phyloP scores from a whole-genome alignment of 2,888 invertebrate species.

The Autographa pulchrina region DNA sequence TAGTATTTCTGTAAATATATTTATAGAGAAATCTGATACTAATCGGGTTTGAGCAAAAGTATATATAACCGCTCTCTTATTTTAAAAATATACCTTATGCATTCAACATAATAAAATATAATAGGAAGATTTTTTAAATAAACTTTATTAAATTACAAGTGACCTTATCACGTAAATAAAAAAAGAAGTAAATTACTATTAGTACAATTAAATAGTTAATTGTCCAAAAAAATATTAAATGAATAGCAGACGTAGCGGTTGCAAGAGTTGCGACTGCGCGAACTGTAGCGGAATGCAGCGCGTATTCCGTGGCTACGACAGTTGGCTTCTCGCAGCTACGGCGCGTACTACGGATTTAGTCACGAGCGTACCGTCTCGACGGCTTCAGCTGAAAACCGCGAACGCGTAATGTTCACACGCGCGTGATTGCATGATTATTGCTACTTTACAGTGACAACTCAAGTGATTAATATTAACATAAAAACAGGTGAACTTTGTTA shows the following conservation, averaged over 20 bases:
- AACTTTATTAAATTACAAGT: no score
- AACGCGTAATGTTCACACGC: conserved; percentile 76
- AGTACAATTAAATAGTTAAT: conserved; percentile 4
- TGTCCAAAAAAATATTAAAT: conserved; percentile 29
- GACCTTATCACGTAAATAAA: no score
- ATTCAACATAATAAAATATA: no score
- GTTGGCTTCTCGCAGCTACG: conserved; percentile 74
- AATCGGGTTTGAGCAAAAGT: no score
- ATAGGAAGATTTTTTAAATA: no score
- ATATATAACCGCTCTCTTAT: no score
- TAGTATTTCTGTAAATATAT: no score
- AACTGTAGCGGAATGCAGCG: conserved; percentile 68
- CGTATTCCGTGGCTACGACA: conserved; percentile 71
- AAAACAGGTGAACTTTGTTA: conserved; percentile 81
- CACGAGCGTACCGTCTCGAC: conserved; percentile 38
- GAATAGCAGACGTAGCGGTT: conserved; percentile 39
- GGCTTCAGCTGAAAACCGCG: conserved; percentile 61
- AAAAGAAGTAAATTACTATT: background rate
- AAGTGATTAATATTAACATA: conserved; percentile 83
- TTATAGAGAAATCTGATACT: no score
- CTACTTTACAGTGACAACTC: conserved; percentile 79
- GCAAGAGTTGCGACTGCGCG: conserved; percentile 83
- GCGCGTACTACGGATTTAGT: conserved; percentile 59
- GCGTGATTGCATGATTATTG: conserved; percentile 80
- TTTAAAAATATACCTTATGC: no score